Percentiles rank a stretch among this genome's conserved stretches.
These are phyloP conservation scores for Rhinichthys osculus DNA, from an alignment of 2,797 vertebrate species.

Conservation along the genomic window DNA sequence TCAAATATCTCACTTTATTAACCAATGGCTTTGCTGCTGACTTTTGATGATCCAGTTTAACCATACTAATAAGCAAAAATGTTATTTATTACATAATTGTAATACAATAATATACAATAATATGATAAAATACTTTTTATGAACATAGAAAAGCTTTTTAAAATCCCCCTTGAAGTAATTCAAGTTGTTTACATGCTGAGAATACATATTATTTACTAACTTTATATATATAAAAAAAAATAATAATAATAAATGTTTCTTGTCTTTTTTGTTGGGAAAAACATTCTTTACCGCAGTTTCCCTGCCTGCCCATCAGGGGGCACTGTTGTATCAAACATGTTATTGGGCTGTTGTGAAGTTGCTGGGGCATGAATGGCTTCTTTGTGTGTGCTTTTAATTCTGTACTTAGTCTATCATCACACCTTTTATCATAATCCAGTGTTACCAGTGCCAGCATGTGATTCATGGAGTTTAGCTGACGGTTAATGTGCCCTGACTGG, in stretches of 20 bases:
- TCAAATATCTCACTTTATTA: too few species aligned
- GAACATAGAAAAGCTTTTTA: neutral
- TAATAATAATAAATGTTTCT: neutral
- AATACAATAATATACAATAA: too few species aligned
- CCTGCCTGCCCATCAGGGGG: slow-evolving; percentile 49
- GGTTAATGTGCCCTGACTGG: slow-evolving; percentile 24
- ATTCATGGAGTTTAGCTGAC: slow-evolving; percentile 32
- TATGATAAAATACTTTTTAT: neutral
- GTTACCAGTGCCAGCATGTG: slow-evolving; percentile 36
- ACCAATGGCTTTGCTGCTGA: too few species aligned
- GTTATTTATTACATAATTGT: neutral
- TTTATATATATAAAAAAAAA: too few species aligned
- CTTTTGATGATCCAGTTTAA: too few species aligned
- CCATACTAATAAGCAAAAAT: too few species aligned
- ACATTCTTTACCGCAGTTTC: neutral
- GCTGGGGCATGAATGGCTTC: neutral
- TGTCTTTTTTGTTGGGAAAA: neutral
- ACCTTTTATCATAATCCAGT: slow-evolving; percentile 41
- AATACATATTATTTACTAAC: neutral
- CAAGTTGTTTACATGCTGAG: neutral
- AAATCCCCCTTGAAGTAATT: neutral
- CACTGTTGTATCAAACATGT: slow-evolving; percentile 42
- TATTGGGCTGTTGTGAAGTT: neutral
- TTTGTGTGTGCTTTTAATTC: slow-evolving; percentile 35
- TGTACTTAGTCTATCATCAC: slow-evolving; percentile 44